A percentile compares a stretch with the other conserved stretches of the same genome.
Evolutionary conservation across 2,888 invertebrate genomes (phyloP).

Genomic region (Pyrrhosoma nymphula): DNA sequence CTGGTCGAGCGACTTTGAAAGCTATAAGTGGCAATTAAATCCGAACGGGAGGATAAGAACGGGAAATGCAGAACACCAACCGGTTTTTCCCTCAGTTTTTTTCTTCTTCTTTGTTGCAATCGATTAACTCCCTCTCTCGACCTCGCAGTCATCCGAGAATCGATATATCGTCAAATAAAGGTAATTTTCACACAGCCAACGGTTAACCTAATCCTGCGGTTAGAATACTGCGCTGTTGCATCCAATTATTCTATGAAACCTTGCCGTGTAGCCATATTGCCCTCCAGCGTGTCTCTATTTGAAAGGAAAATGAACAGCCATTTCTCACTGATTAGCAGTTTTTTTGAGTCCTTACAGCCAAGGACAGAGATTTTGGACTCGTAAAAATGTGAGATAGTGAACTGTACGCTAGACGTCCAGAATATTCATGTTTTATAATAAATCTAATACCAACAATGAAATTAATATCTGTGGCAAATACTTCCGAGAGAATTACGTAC

Average conservation of each 20-base stretch:
- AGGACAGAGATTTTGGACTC: too few species aligned
- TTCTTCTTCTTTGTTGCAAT: background rate
- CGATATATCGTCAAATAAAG: background rate
- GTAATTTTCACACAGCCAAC: background rate
- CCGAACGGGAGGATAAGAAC: too few species aligned
- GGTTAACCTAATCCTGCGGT: background rate
- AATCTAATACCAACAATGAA: too few species aligned
- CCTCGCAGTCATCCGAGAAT: background rate
- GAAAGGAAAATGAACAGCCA: background rate
- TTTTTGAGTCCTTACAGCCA: too few species aligned
- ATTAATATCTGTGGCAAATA: too few species aligned
- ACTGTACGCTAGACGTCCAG: too few species aligned
- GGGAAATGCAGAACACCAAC: background rate
- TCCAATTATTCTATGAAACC: background rate
- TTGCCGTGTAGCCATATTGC: background rate
- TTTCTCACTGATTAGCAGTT: too few species aligned
- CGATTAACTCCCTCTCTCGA: background rate
- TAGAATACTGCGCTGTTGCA: background rate
- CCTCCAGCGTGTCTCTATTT: background rate
- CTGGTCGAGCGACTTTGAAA: too few species aligned
- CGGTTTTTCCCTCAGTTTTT: background rate
- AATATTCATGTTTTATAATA: too few species aligned
- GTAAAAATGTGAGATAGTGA: too few species aligned
- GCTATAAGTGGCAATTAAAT: too few species aligned
- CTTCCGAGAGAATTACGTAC: too few species aligned